Base-by-base conservation (phyloP, 2,113 vertebrate genomes). In the Otocyon megalotis region DNA sequence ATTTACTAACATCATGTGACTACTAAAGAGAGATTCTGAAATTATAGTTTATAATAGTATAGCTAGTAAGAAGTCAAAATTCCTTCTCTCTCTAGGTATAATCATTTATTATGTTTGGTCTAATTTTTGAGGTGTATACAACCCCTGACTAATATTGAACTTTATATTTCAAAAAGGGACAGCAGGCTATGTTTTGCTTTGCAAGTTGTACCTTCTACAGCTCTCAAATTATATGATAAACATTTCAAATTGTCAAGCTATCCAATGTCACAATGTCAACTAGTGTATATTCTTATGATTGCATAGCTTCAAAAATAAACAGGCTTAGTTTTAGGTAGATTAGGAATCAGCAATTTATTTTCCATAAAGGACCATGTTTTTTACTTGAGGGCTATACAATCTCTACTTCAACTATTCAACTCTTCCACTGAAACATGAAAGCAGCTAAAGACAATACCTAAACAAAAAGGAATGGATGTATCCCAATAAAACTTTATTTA, bases 401-500 rank as follows among this genome's bases (percentile, higher is more conserved):
- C 30, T 87, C 56, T 54, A 24, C 53, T 4, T 20, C 37, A 88
- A 77, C 9, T 32, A 32, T 1, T 81, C 24, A 93, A 17, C 24
- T 84, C 48, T 94, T 19, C 48, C 26, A 71, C 0, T 60, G 20
- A 22, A 71, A 10, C 17, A 77, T 26, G 22, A 81, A 37, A n/a
- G 8, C 8, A 35, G 3, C 1, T 2, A 58, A 50, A 71, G 48
- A 20, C 26, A 91, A 71, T 16, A 58, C 15, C 1, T 32, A 54
- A 91, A 93, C 11, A 53, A 50, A 35, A 9, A 14, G 20, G 30
- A 22, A 35, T 26, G 14, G 19, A 11, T 54, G 26, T 89, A 48
- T 83, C 67, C 54, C 53, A 95, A 82, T 83, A 97, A 88, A 84
- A 56, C 63, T 96, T 93, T 84, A 91, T 97, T 88, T 58, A 92